Evolutionary conservation across 2,888 invertebrate genomes (phyloP).

Genomic region (Agriopis aurantiaria): DNA sequence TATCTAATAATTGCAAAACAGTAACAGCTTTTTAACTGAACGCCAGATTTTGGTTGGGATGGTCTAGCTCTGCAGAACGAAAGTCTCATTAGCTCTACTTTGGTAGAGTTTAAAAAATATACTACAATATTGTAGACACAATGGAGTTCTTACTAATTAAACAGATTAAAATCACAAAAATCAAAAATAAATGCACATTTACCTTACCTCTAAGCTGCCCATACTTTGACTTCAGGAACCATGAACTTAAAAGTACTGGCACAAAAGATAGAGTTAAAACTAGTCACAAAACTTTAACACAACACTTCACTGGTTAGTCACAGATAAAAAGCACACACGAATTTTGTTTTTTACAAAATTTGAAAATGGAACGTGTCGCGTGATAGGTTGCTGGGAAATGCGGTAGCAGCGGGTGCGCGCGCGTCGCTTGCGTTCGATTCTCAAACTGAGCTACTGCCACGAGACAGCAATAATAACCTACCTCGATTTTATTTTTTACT

Average conservation of each 20-base stretch:
- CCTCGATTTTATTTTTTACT: conserved; percentile 67
- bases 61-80: no score
- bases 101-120: no score
- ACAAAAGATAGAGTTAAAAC: conserved; percentile 42
- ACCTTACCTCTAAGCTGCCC: conserved; percentile 46
- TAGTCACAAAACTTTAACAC: conserved; percentile 54
- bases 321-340: conserved; percentile 32
- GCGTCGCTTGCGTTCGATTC: conserved; percentile 75
- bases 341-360: conserved; percentile 47
- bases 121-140: no score
- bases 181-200: neutral
- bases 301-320: conserved; percentile 50
- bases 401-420: conserved; percentile 68
- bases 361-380: conserved; percentile 54
- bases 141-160: no score
- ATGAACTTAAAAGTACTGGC: conserved; percentile 21
- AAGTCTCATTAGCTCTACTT: no score
- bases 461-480: conserved; percentile 72
- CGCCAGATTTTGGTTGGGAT: no score
- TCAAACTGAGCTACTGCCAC: conserved; percentile 76
- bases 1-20: no score
- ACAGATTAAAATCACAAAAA: neutral
- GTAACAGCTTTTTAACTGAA: no score
- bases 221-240: conserved; percentile 35
- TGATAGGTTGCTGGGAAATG: conserved; percentile 54